Evolutionary conservation across 2,888 invertebrate genomes (phyloP), one percentile per base, ranked within the genome.

Genomic region (Drosophila acutilabella): DNA sequence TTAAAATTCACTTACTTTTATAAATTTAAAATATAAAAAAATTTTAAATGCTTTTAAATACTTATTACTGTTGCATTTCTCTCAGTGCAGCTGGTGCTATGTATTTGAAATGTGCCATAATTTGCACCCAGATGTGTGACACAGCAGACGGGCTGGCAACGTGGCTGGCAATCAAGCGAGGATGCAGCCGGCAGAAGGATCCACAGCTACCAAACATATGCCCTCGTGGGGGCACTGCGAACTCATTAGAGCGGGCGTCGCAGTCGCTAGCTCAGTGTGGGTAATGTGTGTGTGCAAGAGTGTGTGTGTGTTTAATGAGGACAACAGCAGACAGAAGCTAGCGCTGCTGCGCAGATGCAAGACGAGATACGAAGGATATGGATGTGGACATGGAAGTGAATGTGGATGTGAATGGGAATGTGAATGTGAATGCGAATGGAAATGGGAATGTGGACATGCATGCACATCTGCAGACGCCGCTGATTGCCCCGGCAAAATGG

Each of bases 81-180:
- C 16, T 10, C 50, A 68, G 89, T 87, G 89, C 40, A 64, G 13
- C 54, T 54, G 51, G 67, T 30, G 67, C 78, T 67, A 60, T 74
- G 68, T 81, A 69, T 89, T 83, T 89, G 81, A 89, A 83, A 83
- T 89, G 81, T 83, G 85, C 83, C 85, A 89, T 83, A 83, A 88
- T 85, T 87, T 88, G 75, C 89, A 75, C 82, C 71, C 89, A 89
- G 83, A 85, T 89, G 80, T 88, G 89, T 83, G 89, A 89, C 88
- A 83, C 71, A 87, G 81, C 81, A 76, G 83, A 70, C 78, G 73
- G 60, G 58, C 64, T 30, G 30, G 30, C 73, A 70, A 58, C 66
- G 67, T 36, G 65, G 62, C 54, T 67, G 78, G 88, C 83, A 84
- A 89, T 83, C 83, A 87, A 89, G 74, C 78, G 84, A 69, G 80